These are phyloP conservation scores for Anas flavirostris DNA, from an alignment of 2,797 vertebrate species.

Conservation along the genomic window DNA sequence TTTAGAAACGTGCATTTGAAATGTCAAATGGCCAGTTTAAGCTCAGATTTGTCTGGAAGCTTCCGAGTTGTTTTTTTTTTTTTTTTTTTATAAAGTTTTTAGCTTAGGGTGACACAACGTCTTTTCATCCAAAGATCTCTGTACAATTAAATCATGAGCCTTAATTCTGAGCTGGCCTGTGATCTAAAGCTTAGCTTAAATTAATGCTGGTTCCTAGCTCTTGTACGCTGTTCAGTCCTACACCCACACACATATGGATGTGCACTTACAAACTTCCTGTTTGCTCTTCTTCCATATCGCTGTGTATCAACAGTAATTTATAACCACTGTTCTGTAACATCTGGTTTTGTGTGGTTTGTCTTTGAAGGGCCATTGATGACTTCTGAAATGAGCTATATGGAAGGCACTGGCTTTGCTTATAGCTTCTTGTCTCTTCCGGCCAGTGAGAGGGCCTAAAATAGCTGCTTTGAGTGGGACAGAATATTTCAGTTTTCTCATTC, in stretches of 20 bases:
- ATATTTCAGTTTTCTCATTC: background rate
- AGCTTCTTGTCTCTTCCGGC: background rate
- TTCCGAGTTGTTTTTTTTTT: background rate
- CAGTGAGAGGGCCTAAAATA: background rate
- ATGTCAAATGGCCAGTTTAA: background rate
- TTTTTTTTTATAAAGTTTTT: background rate
- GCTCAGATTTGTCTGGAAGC: background rate
- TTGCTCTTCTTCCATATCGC: background rate
- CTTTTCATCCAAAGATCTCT: background rate
- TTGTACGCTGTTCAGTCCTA: background rate
- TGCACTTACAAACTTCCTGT: background rate
- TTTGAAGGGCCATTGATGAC: background rate
- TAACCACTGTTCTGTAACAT: background rate
- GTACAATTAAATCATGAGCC: background rate
- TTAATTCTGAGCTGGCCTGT: background rate
- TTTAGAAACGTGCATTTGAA: background rate
- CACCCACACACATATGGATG: rapidly evolving
- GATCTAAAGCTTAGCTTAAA: background rate
- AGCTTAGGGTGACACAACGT: background rate
- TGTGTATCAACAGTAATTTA: background rate
- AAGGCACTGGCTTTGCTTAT: background rate
- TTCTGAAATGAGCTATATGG: background rate
- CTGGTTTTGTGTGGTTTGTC: background rate
- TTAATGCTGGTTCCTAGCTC: background rate
- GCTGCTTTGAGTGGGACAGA: background rate